phyloP scores from a whole-genome alignment of 2,113 vertebrate genomes.

The Noturus placidus region DNA sequence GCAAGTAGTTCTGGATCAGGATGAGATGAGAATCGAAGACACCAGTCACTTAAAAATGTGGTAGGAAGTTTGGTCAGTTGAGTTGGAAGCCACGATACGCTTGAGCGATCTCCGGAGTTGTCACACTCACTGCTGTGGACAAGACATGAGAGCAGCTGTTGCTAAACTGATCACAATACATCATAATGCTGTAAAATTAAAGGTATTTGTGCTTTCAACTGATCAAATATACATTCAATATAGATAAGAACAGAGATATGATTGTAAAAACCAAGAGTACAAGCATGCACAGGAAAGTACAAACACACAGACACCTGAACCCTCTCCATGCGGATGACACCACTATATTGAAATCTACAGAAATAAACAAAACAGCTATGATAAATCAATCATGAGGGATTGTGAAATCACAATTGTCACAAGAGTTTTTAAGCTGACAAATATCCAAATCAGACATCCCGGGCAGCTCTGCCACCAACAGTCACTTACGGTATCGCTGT shows the following conservation, averaged over 20 bases:
- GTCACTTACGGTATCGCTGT: slow-evolving; percentile 97
- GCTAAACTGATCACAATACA: background rate
- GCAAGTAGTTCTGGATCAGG: background rate
- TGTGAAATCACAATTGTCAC: background rate
- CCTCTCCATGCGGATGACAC: slow-evolving; percentile 24
- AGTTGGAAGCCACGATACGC: slow-evolving; percentile 28
- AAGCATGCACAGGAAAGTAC: slow-evolving; percentile 54
- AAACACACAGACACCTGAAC: slow-evolving; percentile 43
- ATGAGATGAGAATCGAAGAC: slow-evolving; percentile 1
- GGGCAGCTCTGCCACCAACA: background rate
- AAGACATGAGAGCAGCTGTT: background rate
- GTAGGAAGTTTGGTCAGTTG: slow-evolving; percentile 16
- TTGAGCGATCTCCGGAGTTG: background rate
- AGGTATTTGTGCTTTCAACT: background rate
- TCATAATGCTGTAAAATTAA: background rate
- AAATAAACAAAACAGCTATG: slow-evolving; percentile 6
- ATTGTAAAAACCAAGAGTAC: background rate
- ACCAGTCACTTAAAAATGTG: background rate
- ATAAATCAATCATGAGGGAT: background rate
- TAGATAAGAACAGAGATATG: background rate
- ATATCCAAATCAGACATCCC: slow-evolving; percentile 15
- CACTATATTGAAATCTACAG: background rate
- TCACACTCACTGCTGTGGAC: slow-evolving; percentile 11
- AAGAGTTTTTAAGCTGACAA: background rate
- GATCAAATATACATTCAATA: background rate